Base-by-base conservation (phyloP, 2,113 vertebrate species). In the Engystomops pustulosus region DNA sequence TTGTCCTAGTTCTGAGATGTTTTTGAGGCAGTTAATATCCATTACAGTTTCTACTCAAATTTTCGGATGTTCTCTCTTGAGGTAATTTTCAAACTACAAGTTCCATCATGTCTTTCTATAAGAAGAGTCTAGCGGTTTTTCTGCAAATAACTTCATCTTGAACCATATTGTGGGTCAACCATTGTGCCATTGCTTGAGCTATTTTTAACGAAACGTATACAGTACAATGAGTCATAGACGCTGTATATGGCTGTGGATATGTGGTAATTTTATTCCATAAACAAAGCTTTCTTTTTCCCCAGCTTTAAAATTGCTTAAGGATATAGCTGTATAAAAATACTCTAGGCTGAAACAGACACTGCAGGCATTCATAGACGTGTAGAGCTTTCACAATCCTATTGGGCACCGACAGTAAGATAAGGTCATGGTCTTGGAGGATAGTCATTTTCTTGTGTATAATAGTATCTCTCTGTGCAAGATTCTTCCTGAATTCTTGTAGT, bases 1-100 rank as follows among this genome's bases (percentile, higher is more conserved):
- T 91, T 89, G 89, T 91, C 88, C 89, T 87, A 85, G 65, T 85
- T 88, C 0, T 85, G n/a, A 74, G 78, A 85, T 86, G 75, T 86
- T 89, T 91, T n/a, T 80, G 74, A 81, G 88, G 74, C 77, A 84
- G 87, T 93, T 92, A 91, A 85, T 89, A 90, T 88, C 85, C 76
- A 87, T 91, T 91, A 90, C 74, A 74, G 44, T 82, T 77, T 78
- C 83, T 69, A 68, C 85, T 82, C 18, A 36, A 83, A 82, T 91
- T 47, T 25, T 83, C 15, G 27, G 60, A 60, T 15, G 15, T 18
- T 23, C 18, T 34, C 53, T 77, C 25, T 20, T 8, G 6, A 36
- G 17, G 25, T 49, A 25, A 30, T 75, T 49, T 17, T 32, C n/a
- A 75, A 47, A 47, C 41, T 49, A 75, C 71, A 75, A 45, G 47